Evolutionary conservation across 1,140 invertebrate genomes (phyloP).

Genomic region (Chironomus striatipennis): DNA sequence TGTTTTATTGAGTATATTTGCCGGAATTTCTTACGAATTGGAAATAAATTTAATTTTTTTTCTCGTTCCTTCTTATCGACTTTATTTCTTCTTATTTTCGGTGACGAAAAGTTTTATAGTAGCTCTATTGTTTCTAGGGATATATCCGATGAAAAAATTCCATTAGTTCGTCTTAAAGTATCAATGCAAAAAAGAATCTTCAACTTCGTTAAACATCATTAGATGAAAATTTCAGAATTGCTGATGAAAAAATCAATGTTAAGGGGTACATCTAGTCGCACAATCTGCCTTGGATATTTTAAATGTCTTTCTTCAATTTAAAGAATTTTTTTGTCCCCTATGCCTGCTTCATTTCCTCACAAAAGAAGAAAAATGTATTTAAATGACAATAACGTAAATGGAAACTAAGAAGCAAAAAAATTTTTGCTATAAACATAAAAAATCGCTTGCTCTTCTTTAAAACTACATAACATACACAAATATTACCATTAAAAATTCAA

Average conservation of each 20-base stretch:
- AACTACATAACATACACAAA: background rate
- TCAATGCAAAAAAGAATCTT: background rate
- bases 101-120: background rate
- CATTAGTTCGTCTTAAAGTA: background rate
- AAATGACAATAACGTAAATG: too few species aligned
- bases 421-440: too few species aligned
- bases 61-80: background rate
- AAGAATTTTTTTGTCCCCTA: too few species aligned
- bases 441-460: background rate
- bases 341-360: too few species aligned
- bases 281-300: too few species aligned
- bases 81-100: background rate
- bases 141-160: background rate
- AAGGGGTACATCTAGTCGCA: too few species aligned
- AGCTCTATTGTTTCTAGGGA: background rate
- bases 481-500: background rate
- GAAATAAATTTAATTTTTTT: slow-evolving; percentile 2
- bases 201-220: background rate
- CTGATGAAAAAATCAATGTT: background rate
- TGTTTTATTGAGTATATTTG: background rate
- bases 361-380: too few species aligned
- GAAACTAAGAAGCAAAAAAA: too few species aligned
- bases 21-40: background rate
- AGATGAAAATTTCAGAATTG: background rate
- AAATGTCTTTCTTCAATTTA: too few species aligned